Percentiles rank a stretch among this genome's conserved stretches.
These are phyloP conservation scores for Falco novaeseelandiae DNA, from an alignment of 2,797 vertebrate species.

Conservation along the genomic window DNA sequence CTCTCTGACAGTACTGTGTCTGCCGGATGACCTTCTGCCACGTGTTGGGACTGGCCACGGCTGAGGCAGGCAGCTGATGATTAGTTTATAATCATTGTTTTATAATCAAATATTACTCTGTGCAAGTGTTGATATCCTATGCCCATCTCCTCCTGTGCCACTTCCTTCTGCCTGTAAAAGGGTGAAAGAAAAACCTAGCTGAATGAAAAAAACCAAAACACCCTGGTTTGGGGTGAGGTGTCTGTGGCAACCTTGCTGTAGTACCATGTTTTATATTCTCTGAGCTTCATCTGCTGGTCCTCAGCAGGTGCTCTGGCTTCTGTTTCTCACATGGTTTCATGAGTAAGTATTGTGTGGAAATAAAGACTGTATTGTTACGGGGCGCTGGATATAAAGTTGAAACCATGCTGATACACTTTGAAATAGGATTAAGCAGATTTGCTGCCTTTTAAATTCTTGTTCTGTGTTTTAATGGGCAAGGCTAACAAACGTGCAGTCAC, in stretches of 20 bases:
- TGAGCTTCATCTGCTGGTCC: not conserved
- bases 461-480: not conserved
- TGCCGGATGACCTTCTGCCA: not conserved
- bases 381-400: not conserved
- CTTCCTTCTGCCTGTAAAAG: not conserved
- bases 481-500: not conserved
- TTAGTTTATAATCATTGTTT: not conserved
- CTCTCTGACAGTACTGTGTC: not conserved
- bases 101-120: not conserved
- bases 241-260: not conserved
- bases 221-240: not conserved
- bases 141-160: not conserved
- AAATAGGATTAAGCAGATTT: not conserved
- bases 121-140: not conserved
- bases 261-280: not conserved
- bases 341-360: constrained; percentile 16
- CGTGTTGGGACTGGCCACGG: not conserved
- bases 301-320: constrained; percentile 17
- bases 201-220: not conserved
- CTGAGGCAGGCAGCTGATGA: not conserved
- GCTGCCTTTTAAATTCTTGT: not conserved
- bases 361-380: not conserved
- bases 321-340: not conserved
- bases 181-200: not conserved
- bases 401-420: not conserved